Conservation (phyloP, 2,113 vertebrate genomes). For the Coturnix japonica region DNA sequence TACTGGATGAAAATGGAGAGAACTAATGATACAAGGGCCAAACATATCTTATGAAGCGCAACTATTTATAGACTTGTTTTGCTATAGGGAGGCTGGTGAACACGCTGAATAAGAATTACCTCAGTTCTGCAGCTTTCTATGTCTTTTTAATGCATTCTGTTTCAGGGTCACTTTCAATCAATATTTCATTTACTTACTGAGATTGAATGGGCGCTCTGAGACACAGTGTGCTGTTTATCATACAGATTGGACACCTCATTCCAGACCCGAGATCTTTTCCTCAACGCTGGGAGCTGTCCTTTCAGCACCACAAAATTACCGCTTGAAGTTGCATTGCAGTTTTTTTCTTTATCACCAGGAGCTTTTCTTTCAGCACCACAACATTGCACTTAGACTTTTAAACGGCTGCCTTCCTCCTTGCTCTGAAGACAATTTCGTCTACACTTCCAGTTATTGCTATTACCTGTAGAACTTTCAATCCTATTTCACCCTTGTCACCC, state of each 20-base stretch:
- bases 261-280: conserved; percentile 84
- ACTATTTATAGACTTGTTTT: conserved; percentile 87
- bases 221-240: conserved; percentile 90
- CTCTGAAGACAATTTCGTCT: conserved; percentile 85
- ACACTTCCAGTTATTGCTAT: conserved; percentile 84
- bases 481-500: conserved; percentile 79
- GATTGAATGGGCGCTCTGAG: conserved; percentile 92
- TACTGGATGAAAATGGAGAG: conserved; percentile 78
- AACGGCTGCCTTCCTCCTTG: conserved; percentile 85
- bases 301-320: conserved; percentile 86
- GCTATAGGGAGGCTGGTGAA: conserved; percentile 87
- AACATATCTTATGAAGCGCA: conserved; percentile 80
- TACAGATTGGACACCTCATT: conserved; percentile 89
- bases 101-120: conserved; percentile 87
- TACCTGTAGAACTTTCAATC: conserved; percentile 81
- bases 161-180: conserved; percentile 95
- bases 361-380: conserved; percentile 87
- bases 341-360: conserved; percentile 80
- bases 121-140: conserved; percentile 88
- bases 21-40: conserved; percentile 79
- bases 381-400: conserved; percentile 86
- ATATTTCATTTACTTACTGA: conserved; percentile 95
- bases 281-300: conserved; percentile 85
- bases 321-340: conserved; percentile 83
- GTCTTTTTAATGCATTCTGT: conserved; percentile 93